Percentiles rank a stretch among this genome's conserved stretches.
These are phyloP conservation scores for Pleuronectes platessa DNA, from an alignment of 2,113 vertebrate species.

Conservation along the genomic window DNA sequence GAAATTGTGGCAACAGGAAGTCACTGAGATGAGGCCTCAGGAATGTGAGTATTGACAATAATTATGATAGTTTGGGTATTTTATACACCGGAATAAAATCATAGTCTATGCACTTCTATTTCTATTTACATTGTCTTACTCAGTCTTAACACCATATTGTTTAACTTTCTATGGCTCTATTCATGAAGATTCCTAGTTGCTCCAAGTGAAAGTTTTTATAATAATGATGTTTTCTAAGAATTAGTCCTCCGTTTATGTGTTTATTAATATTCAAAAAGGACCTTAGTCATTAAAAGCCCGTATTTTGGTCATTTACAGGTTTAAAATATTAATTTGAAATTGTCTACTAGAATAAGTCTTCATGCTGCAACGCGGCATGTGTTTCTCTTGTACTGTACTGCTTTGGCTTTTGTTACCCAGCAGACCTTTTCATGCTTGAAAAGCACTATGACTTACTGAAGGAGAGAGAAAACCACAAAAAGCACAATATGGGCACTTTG, in stretches of 20 bases:
- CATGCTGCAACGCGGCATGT: too few species aligned
- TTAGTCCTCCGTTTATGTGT: neutral
- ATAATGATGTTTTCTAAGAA: too few species aligned
- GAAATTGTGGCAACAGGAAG: slow-evolving; percentile 97
- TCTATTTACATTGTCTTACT: neutral
- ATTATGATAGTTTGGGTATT: neutral
- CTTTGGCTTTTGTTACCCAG: neutral
- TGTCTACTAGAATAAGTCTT: too few species aligned
- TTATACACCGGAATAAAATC: neutral
- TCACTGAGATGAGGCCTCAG: slow-evolving; percentile 95
- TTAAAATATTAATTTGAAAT: too few species aligned
- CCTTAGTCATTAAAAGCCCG: neutral
- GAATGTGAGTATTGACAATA: slow-evolving; percentile 86
- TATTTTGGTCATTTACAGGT: too few species aligned
- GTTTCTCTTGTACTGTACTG: too few species aligned
- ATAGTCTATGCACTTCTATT: too few species aligned
- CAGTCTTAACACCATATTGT: neutral
- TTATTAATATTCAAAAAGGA: neutral
- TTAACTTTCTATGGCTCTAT: too few species aligned
- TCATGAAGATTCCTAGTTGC: neutral
- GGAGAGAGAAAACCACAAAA: neutral
- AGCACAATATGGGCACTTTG: neutral
- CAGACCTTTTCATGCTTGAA: neutral
- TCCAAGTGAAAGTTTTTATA: too few species aligned
- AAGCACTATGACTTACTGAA: neutral